Evolutionary conservation across 2,888 invertebrate species (phyloP).

Genomic region (Volucella inanis): DNA sequence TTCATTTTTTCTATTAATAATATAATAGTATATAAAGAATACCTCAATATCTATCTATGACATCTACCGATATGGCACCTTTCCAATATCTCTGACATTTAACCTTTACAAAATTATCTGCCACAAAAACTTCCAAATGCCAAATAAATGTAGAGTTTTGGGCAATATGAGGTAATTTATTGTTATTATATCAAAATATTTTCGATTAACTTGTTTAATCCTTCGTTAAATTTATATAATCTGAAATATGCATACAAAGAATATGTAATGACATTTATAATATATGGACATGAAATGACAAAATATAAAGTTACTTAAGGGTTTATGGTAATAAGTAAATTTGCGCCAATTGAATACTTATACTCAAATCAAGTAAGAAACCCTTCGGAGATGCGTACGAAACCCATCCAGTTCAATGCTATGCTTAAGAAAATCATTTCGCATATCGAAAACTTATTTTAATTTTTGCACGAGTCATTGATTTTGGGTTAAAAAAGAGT

Average conservation of each 20-base stretch:
- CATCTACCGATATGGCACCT: no score
- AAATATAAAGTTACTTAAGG: constrained; percentile 8
- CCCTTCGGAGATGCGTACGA: constrained; percentile 21
- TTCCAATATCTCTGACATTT: no score
- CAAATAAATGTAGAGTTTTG: no score
- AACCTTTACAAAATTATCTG: no score
- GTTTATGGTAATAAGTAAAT: constrained; percentile 64
- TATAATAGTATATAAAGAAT: no score
- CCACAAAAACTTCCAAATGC: no score
- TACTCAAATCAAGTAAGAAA: constrained; percentile 30
- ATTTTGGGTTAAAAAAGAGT: constrained; percentile 35
- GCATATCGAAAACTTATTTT: constrained; percentile 35
- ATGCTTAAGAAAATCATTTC: constrained; percentile 38
- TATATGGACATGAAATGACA: constrained; percentile 6
- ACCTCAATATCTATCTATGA: no score
- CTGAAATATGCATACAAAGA: not conserved
- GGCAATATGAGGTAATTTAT: no score
- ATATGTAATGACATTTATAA: not conserved
- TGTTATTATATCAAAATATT: no score
- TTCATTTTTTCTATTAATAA: no score
- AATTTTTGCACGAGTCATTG: constrained; percentile 37
- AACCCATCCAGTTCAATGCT: constrained; percentile 52
- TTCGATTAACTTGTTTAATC: no score
- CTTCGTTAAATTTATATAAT: no score
- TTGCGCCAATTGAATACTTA: constrained; percentile 64